Evolutionary conservation across 2,888 invertebrate genomes (phyloP), one percentile per base, ranked within the genome.

Genomic region (Tribolium freemani): DNA sequence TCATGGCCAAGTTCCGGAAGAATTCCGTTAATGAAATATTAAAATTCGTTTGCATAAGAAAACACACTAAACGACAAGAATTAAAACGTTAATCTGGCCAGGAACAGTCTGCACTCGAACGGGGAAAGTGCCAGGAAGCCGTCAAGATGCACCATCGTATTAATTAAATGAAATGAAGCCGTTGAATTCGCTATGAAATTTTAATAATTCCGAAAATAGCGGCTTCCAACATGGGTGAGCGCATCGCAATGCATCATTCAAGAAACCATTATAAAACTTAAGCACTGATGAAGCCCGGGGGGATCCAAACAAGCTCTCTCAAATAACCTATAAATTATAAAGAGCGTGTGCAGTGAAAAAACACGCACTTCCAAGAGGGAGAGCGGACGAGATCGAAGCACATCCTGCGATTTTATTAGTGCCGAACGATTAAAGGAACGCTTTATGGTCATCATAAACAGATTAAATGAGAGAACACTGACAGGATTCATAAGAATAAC

Each of bases 231-330:
- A n/a, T 20, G 64, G 63, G 21, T 74, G 64, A 46, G 44, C 61
- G 72, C 71, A 69, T 74, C 63, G 79, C 79, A 71, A 81, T 81
- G 80, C 81, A 81, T 81, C 81, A 81, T 81, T 81, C 80, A 81
- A 78, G 76, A 57, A 77, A 77, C 81, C 82, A 80, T 82, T 82
- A 82, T 78, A 81, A 82, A 82, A 82, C 79, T 82, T 81, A 77
- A 80, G 78, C 77, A 76, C 78, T 80, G 81, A 81, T 80, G 79
- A 81, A 80, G 79, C 79, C 78, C 73, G 74, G 58, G 78, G 79
- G 79, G 77, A 73, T 76, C 67, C 74, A 68, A 73, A 75, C 78
- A 77, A 74, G 77, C 75, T 75, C 77, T 76, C 76, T 74, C 79
- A 75, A 77, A 78, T 80, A 78, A 78, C 79, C 80, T 77, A 80